phyloP scores from a whole-genome alignment of 2,113 vertebrate species.

The Serilophus lunatus region DNA sequence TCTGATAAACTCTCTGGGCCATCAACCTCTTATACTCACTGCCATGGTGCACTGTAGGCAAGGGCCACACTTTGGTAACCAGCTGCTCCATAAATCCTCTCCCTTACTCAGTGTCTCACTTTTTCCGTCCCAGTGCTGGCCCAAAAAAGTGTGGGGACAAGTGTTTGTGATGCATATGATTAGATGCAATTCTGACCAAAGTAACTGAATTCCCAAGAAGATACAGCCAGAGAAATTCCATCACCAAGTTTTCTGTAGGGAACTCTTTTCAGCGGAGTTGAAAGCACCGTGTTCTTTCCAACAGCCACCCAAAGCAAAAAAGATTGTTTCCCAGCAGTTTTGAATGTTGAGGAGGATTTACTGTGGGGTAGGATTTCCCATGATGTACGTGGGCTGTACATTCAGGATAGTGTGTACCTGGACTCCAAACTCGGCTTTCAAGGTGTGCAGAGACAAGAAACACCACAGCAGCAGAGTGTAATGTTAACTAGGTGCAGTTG shows the following conservation, averaged over 20 bases:
- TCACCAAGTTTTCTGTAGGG: not conserved
- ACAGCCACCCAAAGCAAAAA: not conserved
- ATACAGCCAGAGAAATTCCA: not conserved
- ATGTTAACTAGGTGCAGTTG: not conserved
- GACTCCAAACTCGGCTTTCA: not conserved
- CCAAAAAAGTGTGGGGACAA: not conserved
- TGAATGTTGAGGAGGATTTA: not conserved
- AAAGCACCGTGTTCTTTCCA: not conserved
- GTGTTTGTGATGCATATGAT: not conserved
- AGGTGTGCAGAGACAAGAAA: not conserved
- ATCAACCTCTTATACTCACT: accelerated
- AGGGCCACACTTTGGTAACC: not conserved
- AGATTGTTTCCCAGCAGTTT: not conserved
- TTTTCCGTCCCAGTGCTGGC: not conserved
- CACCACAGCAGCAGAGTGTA: not conserved
- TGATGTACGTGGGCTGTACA: not conserved
- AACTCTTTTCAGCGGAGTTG: not conserved
- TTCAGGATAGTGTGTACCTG: not conserved
- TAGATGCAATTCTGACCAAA: not conserved
- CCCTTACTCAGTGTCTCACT: not conserved
- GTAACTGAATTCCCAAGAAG: not conserved
- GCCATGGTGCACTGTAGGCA: not conserved
- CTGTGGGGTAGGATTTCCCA: not conserved
- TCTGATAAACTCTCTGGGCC: not conserved
- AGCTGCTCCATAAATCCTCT: not conserved